These are phyloP conservation scores for Smittia aterrima DNA, from an alignment of 2,888 invertebrate genomes.

Conservation along the genomic window DNA sequence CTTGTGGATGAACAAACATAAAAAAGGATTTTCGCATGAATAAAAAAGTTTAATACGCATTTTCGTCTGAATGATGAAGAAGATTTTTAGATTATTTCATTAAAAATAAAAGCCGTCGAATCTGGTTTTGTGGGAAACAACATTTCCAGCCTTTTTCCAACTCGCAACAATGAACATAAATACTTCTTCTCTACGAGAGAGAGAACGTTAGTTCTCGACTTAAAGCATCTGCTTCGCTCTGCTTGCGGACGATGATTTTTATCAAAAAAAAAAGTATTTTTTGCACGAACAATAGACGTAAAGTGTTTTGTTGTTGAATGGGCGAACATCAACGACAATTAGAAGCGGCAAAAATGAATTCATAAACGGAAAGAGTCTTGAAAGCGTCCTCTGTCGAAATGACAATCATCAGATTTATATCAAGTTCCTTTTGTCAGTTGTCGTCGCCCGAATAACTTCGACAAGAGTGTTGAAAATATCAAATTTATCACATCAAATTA, in stretches of 20 bases:
- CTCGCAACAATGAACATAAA: constrained; percentile 8
- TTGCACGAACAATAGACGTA: not conserved
- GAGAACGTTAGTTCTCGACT: not conserved
- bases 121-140: constrained; percentile 21
- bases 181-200: not conserved
- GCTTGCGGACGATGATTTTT: not conserved
- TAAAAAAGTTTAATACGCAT: not conserved
- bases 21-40: constrained; percentile 15
- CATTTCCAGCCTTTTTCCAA: not conserved
- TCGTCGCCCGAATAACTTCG: not conserved
- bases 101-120: constrained; percentile 4
- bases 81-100: constrained; percentile 20
- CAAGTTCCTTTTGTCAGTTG: not conserved
- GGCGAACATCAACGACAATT: constrained; percentile 8
- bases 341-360: not conserved
- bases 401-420: constrained; percentile 10
- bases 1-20: not conserved
- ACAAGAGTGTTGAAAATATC: not conserved
- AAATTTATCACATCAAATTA: constrained; percentile 1
- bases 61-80: constrained; percentile 1
- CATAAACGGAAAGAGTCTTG: not conserved
- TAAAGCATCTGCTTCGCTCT: not conserved
- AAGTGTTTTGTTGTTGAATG: not conserved
- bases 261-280: not conserved
- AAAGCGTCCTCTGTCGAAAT: not conserved